A percentile compares a stretch with the other conserved stretches of the same genome.
These are phyloP conservation scores for Drosophila neocordata DNA, from an alignment of 1,140 invertebrate species.

Conservation along the genomic window DNA sequence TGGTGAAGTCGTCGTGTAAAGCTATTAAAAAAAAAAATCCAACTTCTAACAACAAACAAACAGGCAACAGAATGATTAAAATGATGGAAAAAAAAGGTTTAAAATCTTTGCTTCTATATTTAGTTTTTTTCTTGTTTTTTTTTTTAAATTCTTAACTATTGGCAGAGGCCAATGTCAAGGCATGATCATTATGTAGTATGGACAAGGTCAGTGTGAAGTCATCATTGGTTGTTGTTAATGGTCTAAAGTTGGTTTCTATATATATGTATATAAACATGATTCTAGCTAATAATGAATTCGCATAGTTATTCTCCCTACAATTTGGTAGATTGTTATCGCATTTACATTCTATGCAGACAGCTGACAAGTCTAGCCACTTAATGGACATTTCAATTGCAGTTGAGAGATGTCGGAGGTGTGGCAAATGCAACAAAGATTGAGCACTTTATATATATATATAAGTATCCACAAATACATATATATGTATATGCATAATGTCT, in stretches of 20 bases:
- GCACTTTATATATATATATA: slow-evolving; percentile 22
- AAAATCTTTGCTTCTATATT: slow-evolving; percentile 3
- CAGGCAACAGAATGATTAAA: background rate
- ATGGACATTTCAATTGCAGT: slow-evolving; percentile 68
- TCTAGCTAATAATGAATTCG: slow-evolving; percentile 30
- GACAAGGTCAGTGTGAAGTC: slow-evolving; percentile 71
- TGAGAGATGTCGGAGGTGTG: slow-evolving; percentile 44
- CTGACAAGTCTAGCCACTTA: slow-evolving; percentile 48
- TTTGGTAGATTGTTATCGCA: slow-evolving; percentile 56
- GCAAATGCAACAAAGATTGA: slow-evolving; percentile 69
- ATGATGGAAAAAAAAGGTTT: background rate
- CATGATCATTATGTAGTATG: slow-evolving; percentile 14
- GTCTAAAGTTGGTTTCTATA: background rate
- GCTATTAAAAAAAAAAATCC: slow-evolving; percentile 48
- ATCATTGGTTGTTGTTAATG: slow-evolving; percentile 38
- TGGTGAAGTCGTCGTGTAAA: slow-evolving; percentile 46
- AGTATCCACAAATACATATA: background rate
- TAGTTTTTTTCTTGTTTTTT: slow-evolving; percentile 9
- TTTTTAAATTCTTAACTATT: slow-evolving; percentile 9
- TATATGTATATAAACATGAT: slow-evolving; percentile 24
- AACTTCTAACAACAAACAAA: slow-evolving; percentile 11
- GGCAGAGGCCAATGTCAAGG: slow-evolving; percentile 60
- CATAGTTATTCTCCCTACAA: slow-evolving; percentile 13
- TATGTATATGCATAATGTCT: slow-evolving; percentile 5
- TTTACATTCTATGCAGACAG: slow-evolving; percentile 50